Evolutionary conservation across 2,888 invertebrate species (phyloP).

Genomic region (Dendrolimus houi): DNA sequence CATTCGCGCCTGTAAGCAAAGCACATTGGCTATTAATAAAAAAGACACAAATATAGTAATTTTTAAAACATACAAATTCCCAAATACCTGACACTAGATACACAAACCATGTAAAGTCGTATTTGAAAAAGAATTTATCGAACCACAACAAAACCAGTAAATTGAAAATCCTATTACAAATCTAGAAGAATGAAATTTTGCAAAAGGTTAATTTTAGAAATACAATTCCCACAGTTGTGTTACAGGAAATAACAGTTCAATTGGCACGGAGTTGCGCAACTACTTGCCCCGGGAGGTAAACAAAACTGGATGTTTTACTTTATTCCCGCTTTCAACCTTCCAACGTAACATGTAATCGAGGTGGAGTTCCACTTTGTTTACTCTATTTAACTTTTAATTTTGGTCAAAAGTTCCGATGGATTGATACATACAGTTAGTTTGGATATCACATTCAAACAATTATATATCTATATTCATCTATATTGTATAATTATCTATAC

Average conservation of each 20-base stretch:
- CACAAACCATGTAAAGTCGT: too few relatives aligned
- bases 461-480: too few relatives aligned
- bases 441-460: too few relatives aligned
- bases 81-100: too few relatives aligned
- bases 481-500: too few relatives aligned
- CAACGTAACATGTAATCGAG: background rate
- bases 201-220: background rate
- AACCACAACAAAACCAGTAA: too few relatives aligned
- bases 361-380: background rate
- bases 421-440: background rate
- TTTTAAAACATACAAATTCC: too few relatives aligned
- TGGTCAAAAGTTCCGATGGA: background rate
- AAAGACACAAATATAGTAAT: too few relatives aligned
- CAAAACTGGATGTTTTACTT: conserved; percentile 16
- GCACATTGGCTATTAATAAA: too few relatives aligned
- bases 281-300: conserved; percentile 19
- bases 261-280: background rate
- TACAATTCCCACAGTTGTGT: background rate
- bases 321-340: background rate
- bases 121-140: too few relatives aligned
- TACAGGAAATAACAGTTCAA: background rate
- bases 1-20: too few relatives aligned
- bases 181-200: background rate
- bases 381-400: background rate
- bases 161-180: too few relatives aligned